Conservation (phyloP, 2,888 invertebrate genomes). For the Lamellibrachia satsuma region DNA sequence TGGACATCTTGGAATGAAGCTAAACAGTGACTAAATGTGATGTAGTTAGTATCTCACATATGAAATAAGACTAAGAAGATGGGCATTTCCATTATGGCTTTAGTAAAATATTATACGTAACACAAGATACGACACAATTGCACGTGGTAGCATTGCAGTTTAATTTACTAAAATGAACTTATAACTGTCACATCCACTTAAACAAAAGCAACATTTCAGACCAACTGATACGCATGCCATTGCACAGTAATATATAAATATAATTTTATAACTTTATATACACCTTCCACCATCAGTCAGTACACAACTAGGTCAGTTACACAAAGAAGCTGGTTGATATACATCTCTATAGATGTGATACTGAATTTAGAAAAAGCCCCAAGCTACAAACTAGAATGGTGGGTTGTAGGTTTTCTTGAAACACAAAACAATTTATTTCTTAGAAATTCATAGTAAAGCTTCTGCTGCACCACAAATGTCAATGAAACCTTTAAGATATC, state of each 20-base stretch:
- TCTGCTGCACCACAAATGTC: not conserved
- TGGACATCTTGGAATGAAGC: too few relatives aligned
- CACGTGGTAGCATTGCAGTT: not conserved
- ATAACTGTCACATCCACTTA: slow-evolving; percentile 10
- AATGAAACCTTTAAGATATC: not conserved
- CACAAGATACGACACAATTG: not conserved
- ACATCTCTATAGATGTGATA: not conserved
- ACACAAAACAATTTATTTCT: not conserved
- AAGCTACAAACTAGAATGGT: not conserved
- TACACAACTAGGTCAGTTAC: not conserved
- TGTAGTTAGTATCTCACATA: not conserved
- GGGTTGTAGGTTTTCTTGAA: not conserved
- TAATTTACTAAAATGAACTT: slow-evolving; percentile 3
- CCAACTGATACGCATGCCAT: not conserved
- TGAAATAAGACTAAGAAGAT: not conserved
- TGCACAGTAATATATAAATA: not conserved
- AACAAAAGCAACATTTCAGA: not conserved
- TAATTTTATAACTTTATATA: slow-evolving; percentile 3
- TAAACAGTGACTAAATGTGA: too few relatives aligned
- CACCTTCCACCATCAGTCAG: not conserved
- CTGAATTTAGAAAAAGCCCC: not conserved
- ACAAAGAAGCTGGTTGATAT: not conserved
- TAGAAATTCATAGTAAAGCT: not conserved
- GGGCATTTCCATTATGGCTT: not conserved
- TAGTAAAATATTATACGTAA: not conserved